A percentile compares a stretch with the other conserved stretches of the same genome.
Evolutionary conservation across 2,113 vertebrate genomes (phyloP).

Genomic region (Elephas maximus): DNA sequence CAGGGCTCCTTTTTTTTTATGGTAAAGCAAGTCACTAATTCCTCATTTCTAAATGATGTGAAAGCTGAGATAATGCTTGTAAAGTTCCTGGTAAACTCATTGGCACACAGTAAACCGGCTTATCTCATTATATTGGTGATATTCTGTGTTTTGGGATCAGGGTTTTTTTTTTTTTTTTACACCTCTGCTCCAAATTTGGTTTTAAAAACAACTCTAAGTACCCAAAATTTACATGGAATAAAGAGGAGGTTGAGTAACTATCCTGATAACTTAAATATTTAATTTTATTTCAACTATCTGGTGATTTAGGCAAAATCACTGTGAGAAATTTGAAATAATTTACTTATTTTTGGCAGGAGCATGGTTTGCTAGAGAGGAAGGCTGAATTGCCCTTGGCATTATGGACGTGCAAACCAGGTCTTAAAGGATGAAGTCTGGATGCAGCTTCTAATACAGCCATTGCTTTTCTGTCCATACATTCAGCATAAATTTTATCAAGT

Average conservation of each 20-base stretch:
- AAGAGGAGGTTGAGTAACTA: neutral
- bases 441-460: slow-evolving; percentile 37
- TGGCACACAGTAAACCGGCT: neutral
- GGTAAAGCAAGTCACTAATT: neutral
- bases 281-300: slow-evolving; percentile 26
- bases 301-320: neutral
- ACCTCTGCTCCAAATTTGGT: slow-evolving; percentile 4
- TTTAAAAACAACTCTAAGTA: slow-evolving; percentile 14
- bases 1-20: neutral
- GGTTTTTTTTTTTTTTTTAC: neutral
- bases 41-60: neutral
- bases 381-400: neutral
- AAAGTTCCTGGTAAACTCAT: neutral
- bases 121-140: neutral
- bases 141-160: neutral
- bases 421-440: slow-evolving; percentile 56
- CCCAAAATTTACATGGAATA: neutral
- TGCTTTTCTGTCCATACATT: slow-evolving; percentile 73
- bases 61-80: neutral
- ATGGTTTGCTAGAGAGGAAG: slow-evolving; percentile 27
- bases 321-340: slow-evolving; percentile 31
- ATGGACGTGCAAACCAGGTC: neutral
- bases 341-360: neutral
- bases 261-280: neutral
- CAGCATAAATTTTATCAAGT: slow-evolving; percentile 69